Evolutionary conservation across 2,888 invertebrate genomes (phyloP).

Genomic region (Andrena praecox): DNA sequence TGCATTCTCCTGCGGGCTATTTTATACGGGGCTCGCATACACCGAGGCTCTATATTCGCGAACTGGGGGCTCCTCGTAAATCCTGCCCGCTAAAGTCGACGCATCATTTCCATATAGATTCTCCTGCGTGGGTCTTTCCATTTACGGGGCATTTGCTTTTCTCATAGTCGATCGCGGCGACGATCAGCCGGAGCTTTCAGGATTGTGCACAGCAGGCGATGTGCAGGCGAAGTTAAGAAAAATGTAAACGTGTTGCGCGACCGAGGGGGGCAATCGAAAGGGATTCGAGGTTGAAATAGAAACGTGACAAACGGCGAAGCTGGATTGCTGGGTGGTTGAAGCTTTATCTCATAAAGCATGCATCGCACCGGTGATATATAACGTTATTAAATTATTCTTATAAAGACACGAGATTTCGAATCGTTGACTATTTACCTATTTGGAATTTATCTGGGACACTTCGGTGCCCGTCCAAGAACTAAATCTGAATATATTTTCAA

Average conservation of each 20-base stretch:
- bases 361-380: too few relatives aligned
- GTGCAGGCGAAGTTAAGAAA: constrained; percentile 6
- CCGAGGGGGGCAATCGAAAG: neutral
- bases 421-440: too few relatives aligned
- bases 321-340: neutral
- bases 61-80: constrained; percentile 65
- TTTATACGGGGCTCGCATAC: constrained; percentile 56
- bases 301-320: neutral
- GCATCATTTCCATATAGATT: constrained; percentile 80
- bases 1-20: constrained; percentile 31
- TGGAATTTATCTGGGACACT: too few relatives aligned
- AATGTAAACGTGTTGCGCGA: constrained; percentile 30
- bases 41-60: constrained; percentile 33
- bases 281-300: neutral
- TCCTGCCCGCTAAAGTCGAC: constrained; percentile 67
- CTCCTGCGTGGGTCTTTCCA: constrained; percentile 61
- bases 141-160: constrained; percentile 53
- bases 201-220: neutral
- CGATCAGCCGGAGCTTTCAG: constrained; percentile 8
- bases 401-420: too few relatives aligned
- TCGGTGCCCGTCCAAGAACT: too few relatives aligned
- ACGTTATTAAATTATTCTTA: too few relatives aligned
- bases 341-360: too few relatives aligned
- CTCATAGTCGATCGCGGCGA: constrained; percentile 46
- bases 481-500: neutral